Base-by-base conservation (phyloP, 2,797 vertebrate genomes). In the Syngnathus acus region DNA sequence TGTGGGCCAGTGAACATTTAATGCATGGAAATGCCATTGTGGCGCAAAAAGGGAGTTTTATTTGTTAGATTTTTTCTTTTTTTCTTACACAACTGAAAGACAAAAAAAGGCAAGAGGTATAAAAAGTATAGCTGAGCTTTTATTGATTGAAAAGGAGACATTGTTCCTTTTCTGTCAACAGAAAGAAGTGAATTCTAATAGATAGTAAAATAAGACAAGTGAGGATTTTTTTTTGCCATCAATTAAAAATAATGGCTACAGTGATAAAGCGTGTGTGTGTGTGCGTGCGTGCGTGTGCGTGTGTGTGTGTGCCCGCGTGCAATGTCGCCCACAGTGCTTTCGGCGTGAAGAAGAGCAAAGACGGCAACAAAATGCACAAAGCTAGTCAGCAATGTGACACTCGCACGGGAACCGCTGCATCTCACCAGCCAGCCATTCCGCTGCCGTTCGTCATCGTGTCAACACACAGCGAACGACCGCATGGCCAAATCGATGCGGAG, bases 391-490 rank as follows among this genome's bases (percentile, higher is more conserved):
- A 40, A 21, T 43, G 21, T 50, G 62, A 47, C 45, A 48, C 19
- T 14, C 17, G 6, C 17, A 7, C 21, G 39, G 2, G 19, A 40
- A 13, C 8, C 39, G 4, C 9, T 40, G 50, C 13, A 17, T 13
- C 32, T 32, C 32, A 32, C 32, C 32, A 32, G 65, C 50, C 62
- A 65, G 72, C 80, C 73, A 68, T 65, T 72, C 80, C 75, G 61
- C 72, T 64, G 70, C 42, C 42, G 42, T 82, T 74, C 84, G 85
- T 84, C 88, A 84, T 62, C 66, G 58, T 32, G 63, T 66, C 62
- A 65, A 71, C 70, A 73, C 65, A 61, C n/a, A 68, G 68, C 65
- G 65, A 55, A 51, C 64, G 64, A 78, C 19, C 32, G 48, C 50
- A 64, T 73, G 68, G 76, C 72, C 58, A 70, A 79, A 72, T 79